Evolutionary conservation across 2,113 vertebrate genomes (phyloP).

Genomic region (Polyodon spathula): DNA sequence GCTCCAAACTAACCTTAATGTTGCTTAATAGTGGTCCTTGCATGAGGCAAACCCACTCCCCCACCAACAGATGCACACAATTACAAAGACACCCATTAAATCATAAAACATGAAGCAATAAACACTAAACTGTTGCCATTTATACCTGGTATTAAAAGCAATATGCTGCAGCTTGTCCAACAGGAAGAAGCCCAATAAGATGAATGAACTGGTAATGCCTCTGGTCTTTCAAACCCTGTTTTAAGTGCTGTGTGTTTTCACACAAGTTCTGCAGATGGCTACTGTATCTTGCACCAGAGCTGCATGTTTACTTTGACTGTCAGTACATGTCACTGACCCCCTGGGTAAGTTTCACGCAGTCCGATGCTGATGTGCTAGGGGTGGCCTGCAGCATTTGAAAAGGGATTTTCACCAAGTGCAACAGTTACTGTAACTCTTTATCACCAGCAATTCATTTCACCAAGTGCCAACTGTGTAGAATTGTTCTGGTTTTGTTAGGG

Average conservation of each 20-base stretch:
- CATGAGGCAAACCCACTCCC: background rate
- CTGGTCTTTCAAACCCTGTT: background rate
- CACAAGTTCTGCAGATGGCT: slow-evolving; percentile 7
- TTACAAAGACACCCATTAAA: background rate
- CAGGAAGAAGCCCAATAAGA: background rate
- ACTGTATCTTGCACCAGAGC: slow-evolving; percentile 17
- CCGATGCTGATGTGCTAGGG: background rate
- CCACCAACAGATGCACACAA: background rate
- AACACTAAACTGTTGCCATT: background rate
- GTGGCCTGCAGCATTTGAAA: too few relatives aligned
- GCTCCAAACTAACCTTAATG: background rate
- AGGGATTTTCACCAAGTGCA: too few relatives aligned
- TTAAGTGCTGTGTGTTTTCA: slow-evolving; percentile 4
- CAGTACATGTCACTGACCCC: slow-evolving; percentile 22
- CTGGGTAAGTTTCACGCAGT: slow-evolving; percentile 8
- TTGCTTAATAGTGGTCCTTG: background rate
- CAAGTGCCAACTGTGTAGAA: too few relatives aligned
- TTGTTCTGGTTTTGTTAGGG: too few relatives aligned
- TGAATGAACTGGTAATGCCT: background rate
- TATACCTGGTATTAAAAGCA: background rate
- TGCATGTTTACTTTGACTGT: slow-evolving; percentile 12
- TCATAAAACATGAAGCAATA: background rate
- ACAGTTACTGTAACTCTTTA: too few relatives aligned
- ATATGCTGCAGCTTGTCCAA: background rate
- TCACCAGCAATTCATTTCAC: too few relatives aligned